phyloP scores from a whole-genome alignment of 1,140 invertebrate genomes.

The Neodiprion fabricii region DNA sequence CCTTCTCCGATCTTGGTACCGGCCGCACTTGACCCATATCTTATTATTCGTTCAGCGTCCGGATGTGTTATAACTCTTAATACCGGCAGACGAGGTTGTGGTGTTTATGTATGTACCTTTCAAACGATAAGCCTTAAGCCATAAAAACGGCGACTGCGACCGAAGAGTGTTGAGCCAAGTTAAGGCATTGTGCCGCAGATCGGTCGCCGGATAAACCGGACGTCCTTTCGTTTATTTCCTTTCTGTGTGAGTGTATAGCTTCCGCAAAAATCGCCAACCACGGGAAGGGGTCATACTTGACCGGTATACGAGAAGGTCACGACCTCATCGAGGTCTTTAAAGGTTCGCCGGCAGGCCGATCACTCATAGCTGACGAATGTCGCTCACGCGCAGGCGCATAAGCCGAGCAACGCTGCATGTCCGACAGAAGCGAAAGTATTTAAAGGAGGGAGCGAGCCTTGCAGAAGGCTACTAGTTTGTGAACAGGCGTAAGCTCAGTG shows the following conservation, averaged over 20 bases:
- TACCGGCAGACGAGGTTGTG: conserved; percentile 25
- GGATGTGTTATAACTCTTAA: conserved; percentile 45
- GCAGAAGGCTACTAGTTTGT: conserved; percentile 50
- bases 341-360: conserved; percentile 5
- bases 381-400: background rate
- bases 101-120: conserved; percentile 23
- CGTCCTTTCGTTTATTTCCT: conserved; percentile 24
- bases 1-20: conserved; percentile 41
- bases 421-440: conserved; percentile 50
- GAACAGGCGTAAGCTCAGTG: conserved; percentile 38
- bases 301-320: conserved; percentile 56
- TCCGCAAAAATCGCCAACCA: conserved; percentile 32
- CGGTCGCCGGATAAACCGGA: conserved; percentile 1
- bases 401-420: background rate
- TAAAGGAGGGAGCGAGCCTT: conserved; percentile 50
- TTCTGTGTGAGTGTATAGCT: conserved; percentile 27
- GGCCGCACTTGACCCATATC: conserved; percentile 60
- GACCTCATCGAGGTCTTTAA: conserved; percentile 47
- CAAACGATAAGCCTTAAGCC: background rate
- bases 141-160: no score
- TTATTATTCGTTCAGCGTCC: conserved; percentile 58
- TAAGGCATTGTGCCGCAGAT: conserved; percentile 27
- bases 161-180: conserved; percentile 24
- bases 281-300: conserved; percentile 43
- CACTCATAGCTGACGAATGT: background rate